These are phyloP conservation scores for Brachionus rotundiformis DNA, from an alignment of 1,140 invertebrate species.

Conservation along the genomic window DNA sequence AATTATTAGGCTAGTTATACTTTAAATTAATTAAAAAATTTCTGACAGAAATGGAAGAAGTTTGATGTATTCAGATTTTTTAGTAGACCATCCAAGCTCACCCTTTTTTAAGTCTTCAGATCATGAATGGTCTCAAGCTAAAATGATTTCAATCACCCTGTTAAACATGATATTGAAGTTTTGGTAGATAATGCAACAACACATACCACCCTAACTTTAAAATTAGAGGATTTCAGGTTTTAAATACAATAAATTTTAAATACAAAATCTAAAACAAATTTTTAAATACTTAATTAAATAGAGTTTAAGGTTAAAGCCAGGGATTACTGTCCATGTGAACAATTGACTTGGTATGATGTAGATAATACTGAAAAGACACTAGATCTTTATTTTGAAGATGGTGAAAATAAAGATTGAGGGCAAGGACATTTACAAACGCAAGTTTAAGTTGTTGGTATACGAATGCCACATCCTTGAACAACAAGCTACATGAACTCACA, in stretches of 20 bases:
- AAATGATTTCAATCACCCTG: neutral
- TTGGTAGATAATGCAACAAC: constrained; percentile 7
- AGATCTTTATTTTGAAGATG: too few species aligned
- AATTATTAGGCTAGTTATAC: neutral
- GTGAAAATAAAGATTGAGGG: too few species aligned
- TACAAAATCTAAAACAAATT: neutral
- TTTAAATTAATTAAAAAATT: constrained; percentile 5
- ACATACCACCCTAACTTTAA: neutral
- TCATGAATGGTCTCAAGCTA: neutral
- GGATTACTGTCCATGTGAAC: neutral
- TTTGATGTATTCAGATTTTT: constrained; percentile 16
- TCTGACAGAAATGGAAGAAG: constrained; percentile 3
- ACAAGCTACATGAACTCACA: too few species aligned
- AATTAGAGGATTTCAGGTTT: neutral
- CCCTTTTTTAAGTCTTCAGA: neutral
- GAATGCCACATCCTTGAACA: too few species aligned
- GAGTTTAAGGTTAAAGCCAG: neutral
- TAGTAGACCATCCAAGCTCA: constrained; percentile 12
- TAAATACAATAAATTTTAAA: too few species aligned
- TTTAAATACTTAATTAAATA: neutral
- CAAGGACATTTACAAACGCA: too few species aligned
- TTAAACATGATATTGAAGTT: neutral
- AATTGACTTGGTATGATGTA: neutral
- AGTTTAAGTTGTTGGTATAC: too few species aligned
- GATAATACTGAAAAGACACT: too few species aligned